Base-by-base conservation (phyloP, 1,140 invertebrate species). In the Streblospio benedicti region DNA sequence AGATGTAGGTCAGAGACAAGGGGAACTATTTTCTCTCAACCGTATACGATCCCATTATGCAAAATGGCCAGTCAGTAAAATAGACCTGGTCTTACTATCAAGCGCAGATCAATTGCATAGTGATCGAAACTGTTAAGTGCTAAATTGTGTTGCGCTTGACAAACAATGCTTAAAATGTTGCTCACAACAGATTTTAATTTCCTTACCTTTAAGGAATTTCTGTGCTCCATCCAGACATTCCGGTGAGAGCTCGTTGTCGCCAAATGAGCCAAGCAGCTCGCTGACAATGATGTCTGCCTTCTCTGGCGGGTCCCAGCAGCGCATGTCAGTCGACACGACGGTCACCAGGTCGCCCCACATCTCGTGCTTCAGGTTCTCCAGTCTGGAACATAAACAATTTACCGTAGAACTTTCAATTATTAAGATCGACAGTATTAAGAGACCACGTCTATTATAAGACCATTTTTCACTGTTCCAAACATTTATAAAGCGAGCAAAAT, bases 171-270 rank as follows among this genome's bases (percentile, higher is more conserved):
- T n/a, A 50, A 50, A 50, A 16, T 23, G 23, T 50, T 12, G 12
- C 12, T 41, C 38, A 41, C 38, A n/a, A n/a, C n/a, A n/a, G n/a
- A n/a, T n/a, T n/a, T n/a, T n/a, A n/a, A n/a, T n/a, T 9, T 53
- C 6, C 33, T 38, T 71, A 86, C 85, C 83, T 81, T 91, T 93
- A 0, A 97, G 76, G 65, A 93, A 88, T 43, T 86, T 84, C 67
- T 93, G 86, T 14, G 92, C 93, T 4, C 94, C 93, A 81, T 99
- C 93, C 14, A 99, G 81, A 80, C 96, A 99, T 78, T 99, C 97
- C 0, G 97, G 97, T 1, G 92, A 96, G 0, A 99, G 82, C 81
- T 99, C 97, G 78, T 99, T 99, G 75, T 99, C 95, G 20, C 93
- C 94, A 82, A 99, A 98, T 9, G 95, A 98, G 4, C 97, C 90